Evolutionary conservation across 2,888 invertebrate species (phyloP).

Genomic region (Caenorhabditis auriculariae): DNA sequence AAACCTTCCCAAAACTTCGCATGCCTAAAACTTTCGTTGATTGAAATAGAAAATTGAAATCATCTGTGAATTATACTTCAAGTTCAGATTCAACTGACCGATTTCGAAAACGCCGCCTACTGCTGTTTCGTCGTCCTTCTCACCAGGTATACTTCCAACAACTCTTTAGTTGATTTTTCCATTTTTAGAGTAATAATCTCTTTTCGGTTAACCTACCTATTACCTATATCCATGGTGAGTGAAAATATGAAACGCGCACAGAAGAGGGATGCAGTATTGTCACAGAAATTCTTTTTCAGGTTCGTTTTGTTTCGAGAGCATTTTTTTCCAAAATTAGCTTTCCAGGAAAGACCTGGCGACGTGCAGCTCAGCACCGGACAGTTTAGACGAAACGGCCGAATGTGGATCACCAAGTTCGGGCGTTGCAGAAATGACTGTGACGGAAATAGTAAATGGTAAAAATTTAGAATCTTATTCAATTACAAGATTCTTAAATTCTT

Average conservation of each 20-base stretch:
- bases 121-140: conserved; percentile 94
- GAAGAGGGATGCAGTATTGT: conserved; percentile 80
- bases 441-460: conserved; percentile 94
- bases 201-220: conserved; percentile 89
- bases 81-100: conserved; percentile 84
- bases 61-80: too few relatives aligned
- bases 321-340: background rate
- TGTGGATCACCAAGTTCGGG: conserved; percentile 40
- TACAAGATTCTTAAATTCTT: background rate
- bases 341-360: conserved; percentile 23
- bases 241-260: conserved; percentile 96
- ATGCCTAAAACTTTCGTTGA: too few relatives aligned
- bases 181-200: conserved; percentile 83
- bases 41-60: too few relatives aligned
- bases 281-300: conserved; percentile 86
- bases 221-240: conserved; percentile 75
- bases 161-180: background rate
- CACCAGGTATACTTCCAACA: conserved; percentile 68
- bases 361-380: conserved; percentile 43
- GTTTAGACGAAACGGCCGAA: conserved; percentile 9
- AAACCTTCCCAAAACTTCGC: too few relatives aligned
- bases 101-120: conserved; percentile 98
- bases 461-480: background rate
- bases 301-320: background rate
- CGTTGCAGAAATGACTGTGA: conserved; percentile 78